Percentiles rank a stretch among this genome's conserved stretches.
phyloP scores from a whole-genome alignment of 2,113 vertebrate species.

The Silurus asotus region DNA sequence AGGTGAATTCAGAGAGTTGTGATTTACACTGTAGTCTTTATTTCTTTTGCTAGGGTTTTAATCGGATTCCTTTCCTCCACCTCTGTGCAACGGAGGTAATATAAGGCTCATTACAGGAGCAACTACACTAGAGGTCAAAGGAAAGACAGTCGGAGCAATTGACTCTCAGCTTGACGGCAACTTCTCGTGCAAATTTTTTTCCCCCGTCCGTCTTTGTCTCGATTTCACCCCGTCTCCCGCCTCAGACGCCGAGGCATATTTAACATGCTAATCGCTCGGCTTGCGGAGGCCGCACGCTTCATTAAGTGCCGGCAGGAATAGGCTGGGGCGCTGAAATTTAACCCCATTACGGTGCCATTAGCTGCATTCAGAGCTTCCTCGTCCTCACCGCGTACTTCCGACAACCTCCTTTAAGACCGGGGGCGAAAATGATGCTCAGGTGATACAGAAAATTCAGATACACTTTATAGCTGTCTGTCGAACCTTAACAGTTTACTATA shows the following conservation, averaged over 20 bases:
- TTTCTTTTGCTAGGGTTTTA: constrained; percentile 70
- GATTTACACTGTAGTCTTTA: constrained; percentile 66
- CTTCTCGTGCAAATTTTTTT: constrained; percentile 1
- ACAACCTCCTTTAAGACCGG: constrained; percentile 13
- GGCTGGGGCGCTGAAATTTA: constrained; percentile 48
- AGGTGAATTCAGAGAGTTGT: constrained; percentile 56
- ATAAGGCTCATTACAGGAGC: constrained; percentile 62
- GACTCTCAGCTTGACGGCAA: constrained; percentile 55
- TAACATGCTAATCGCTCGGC: constrained; percentile 55
- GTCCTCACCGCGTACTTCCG: constrained; percentile 51
- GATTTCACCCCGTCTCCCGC: not conserved
- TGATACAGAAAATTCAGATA: not conserved
- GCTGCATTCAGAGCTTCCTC: constrained; percentile 35
- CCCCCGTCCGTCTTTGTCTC: not conserved
- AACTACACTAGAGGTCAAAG: constrained; percentile 63
- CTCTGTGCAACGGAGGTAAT: constrained; percentile 71
- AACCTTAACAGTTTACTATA: not conserved
- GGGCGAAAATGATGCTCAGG: constrained; percentile 37
- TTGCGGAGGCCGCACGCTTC: constrained; percentile 50
- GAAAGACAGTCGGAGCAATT: constrained; percentile 63
- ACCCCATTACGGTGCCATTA: constrained; percentile 54
- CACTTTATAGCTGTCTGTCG: not conserved
- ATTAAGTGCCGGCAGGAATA: constrained; percentile 49
- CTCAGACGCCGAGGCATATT: constrained; percentile 45
- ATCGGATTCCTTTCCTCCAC: constrained; percentile 66